phyloP scores from a whole-genome alignment of 1,140 invertebrate species.

The Zaprionus nigranus region DNA sequence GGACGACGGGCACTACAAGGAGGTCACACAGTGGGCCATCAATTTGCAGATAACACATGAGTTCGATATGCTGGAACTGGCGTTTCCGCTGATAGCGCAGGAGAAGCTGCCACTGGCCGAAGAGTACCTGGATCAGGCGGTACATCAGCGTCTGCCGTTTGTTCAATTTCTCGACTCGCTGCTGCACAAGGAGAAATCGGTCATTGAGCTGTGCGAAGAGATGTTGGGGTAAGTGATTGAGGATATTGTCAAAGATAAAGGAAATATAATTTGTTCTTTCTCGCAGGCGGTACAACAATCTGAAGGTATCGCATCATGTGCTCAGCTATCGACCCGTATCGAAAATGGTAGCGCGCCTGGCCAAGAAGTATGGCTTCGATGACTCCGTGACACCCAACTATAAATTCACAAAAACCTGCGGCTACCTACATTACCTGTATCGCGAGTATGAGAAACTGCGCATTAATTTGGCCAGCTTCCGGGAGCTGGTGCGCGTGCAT shows the following conservation, averaged over 20 bases:
- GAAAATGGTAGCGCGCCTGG: conserved; percentile 87
- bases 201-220: conserved; percentile 81
- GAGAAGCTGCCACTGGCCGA: conserved; percentile 88
- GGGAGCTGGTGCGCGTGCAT: conserved; percentile 88
- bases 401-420: conserved; percentile 86
- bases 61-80: conserved; percentile 87
- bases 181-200: conserved; percentile 84
- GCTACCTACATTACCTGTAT: conserved; percentile 87
- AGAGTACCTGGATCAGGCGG: conserved; percentile 86
- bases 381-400: conserved; percentile 86
- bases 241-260: not conserved
- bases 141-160: conserved; percentile 86
- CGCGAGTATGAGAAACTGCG: conserved; percentile 87
- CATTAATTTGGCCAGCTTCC: conserved; percentile 87
- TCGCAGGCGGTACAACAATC: conserved; percentile 59
- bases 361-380: conserved; percentile 87
- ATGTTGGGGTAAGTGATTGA: conserved; percentile 83
- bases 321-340: conserved; percentile 86
- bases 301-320: conserved; percentile 84
- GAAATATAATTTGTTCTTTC: not conserved
- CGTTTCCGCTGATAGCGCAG: conserved; percentile 90
- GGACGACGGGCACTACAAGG: conserved; percentile 86
- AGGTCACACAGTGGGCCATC: conserved; percentile 82
- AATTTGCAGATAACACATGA: conserved; percentile 71
- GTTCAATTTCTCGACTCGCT: conserved; percentile 88